Percentiles rank a stretch among this genome's conserved stretches.
Evolutionary conservation across 2,113 vertebrate species (phyloP).

Genomic region (Mormyrus iriodes): DNA sequence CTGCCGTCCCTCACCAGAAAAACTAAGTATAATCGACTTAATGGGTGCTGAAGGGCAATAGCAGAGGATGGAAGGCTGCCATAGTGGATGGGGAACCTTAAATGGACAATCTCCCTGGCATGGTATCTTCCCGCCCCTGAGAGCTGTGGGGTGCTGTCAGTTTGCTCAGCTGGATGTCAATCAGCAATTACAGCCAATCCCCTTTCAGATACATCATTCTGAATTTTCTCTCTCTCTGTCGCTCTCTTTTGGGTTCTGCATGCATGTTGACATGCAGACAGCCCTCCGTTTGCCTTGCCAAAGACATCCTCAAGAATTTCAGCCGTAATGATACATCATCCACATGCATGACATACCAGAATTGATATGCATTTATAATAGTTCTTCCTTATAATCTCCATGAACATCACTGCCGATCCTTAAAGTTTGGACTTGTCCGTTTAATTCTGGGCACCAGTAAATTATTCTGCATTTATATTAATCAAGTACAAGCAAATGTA

Average conservation of each 20-base stretch:
- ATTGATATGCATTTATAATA: not conserved
- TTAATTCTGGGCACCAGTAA: not conserved
- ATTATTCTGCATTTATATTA: not conserved
- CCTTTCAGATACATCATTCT: not conserved
- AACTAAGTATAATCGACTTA: not conserved
- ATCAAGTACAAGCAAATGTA: not conserved
- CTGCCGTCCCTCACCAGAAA: not conserved
- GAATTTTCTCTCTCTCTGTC: not conserved
- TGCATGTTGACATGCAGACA: not conserved
- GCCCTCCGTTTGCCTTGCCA: not conserved
- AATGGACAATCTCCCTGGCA: not conserved
- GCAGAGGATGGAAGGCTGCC: not conserved
- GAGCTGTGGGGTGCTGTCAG: not conserved
- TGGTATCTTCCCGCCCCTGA: not conserved
- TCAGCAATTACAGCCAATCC: not conserved
- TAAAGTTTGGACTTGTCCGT: not conserved
- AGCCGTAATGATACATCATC: not conserved
- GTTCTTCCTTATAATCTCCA: not conserved
- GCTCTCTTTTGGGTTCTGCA: not conserved
- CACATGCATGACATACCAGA: not conserved
- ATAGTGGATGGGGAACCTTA: not conserved
- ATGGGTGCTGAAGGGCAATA: not conserved
- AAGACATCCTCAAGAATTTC: not conserved
- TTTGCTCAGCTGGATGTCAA: not conserved
- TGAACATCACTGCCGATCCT: not conserved